phyloP scores from a whole-genome alignment of 1,140 invertebrate genomes.

The Onthophagus taurus region DNA sequence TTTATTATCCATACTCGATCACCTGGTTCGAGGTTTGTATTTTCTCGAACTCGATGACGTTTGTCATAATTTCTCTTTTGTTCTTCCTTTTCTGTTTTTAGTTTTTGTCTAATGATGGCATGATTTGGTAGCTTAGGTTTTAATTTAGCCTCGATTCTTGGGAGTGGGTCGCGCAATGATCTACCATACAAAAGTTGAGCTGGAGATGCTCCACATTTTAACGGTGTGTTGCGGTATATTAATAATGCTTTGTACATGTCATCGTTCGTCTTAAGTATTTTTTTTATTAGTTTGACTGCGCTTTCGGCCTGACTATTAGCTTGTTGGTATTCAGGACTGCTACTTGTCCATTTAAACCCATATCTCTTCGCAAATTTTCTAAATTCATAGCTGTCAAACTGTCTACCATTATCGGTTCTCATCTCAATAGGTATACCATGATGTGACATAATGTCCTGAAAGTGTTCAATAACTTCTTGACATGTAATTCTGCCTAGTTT shows the following conservation, averaged over 20 bases:
- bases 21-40: too few species aligned
- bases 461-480: not conserved
- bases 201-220: slow-evolving; percentile 9
- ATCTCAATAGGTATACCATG: slow-evolving; percentile 8
- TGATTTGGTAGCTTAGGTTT: not conserved
- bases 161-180: not conserved
- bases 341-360: slow-evolving; percentile 7
- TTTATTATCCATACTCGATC: too few species aligned
- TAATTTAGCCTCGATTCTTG: not conserved
- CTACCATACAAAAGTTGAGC: not conserved
- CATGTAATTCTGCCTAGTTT: slow-evolving; percentile 7
- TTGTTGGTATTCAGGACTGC: slow-evolving; percentile 10
- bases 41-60: too few species aligned
- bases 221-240: slow-evolving; percentile 3
- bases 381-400: slow-evolving; percentile 9
- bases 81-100: too few species aligned
- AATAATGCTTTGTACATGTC: not conserved
- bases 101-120: too few species aligned
- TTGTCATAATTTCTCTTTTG: too few species aligned
- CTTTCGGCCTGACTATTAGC: slow-evolving; percentile 7
- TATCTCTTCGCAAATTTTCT: slow-evolving; percentile 11
- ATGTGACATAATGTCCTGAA: slow-evolving; percentile 4
- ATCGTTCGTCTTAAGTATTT: slow-evolving; percentile 3
- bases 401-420: slow-evolving; percentile 4
- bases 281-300: slow-evolving; percentile 10